Evolutionary conservation across 1,140 invertebrate species (phyloP).

Genomic region (Oryctes rhinoceros): DNA sequence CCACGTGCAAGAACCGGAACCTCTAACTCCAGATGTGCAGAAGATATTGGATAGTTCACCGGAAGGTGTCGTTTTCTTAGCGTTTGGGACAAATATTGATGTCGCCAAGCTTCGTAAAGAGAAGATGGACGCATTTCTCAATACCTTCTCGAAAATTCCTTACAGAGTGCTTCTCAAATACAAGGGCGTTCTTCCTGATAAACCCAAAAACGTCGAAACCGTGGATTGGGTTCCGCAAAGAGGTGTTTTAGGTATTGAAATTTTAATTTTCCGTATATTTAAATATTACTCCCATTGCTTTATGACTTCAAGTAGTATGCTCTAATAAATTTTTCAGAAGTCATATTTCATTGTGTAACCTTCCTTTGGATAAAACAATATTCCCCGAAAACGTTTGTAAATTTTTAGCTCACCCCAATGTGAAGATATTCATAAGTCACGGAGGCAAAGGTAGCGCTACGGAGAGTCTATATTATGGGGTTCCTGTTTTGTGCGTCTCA

Average conservation of each 20-base stretch:
- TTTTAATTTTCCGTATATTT: not conserved
- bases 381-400: not conserved
- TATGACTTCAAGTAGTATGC: too few relatives aligned
- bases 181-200: constrained; percentile 18
- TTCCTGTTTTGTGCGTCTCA: constrained; percentile 72
- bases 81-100: constrained; percentile 28
- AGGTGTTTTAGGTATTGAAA: constrained; percentile 14
- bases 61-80: constrained; percentile 33
- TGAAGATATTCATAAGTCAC: constrained; percentile 71
- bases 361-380: too few relatives aligned
- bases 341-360: too few relatives aligned
- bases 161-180: not conserved
- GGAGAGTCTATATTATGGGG: constrained; percentile 71
- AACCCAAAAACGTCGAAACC: constrained; percentile 41
- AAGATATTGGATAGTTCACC: not conserved
- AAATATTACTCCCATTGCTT: not conserved
- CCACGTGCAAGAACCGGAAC: constrained; percentile 51
- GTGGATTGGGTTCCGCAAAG: constrained; percentile 42
- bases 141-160: constrained; percentile 10
- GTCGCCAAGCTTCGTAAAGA: not conserved
- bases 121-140: constrained; percentile 2
- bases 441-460: constrained; percentile 73
- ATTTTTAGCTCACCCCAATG: constrained; percentile 59
- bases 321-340: too few relatives aligned
- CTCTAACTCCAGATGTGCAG: constrained; percentile 51